A percentile compares a stretch with the other conserved stretches of the same genome.
phyloP scores from a whole-genome alignment of 1,140 invertebrate species.

The Drosophila mauritiana region DNA sequence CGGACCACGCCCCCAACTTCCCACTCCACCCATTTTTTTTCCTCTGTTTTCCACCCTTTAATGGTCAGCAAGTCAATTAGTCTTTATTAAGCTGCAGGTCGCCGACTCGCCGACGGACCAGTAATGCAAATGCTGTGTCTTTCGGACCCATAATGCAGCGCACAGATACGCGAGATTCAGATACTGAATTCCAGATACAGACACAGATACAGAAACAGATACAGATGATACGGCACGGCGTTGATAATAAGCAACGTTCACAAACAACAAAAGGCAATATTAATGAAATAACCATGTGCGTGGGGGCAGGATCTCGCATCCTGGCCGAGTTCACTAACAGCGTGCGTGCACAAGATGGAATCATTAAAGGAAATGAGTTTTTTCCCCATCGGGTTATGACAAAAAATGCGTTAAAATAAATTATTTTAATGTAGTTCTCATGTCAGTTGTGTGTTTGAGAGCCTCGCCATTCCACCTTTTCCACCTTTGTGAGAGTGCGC shows the following conservation, averaged over 20 bases:
- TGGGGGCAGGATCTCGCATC: constrained; percentile 45
- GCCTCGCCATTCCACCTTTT: constrained; percentile 9
- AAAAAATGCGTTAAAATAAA: constrained; percentile 84
- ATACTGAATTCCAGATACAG: constrained; percentile 31
- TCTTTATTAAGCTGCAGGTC: constrained; percentile 75
- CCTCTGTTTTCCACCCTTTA: constrained; percentile 20
- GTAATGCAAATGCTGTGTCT: constrained; percentile 81
- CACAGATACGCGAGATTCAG: constrained; percentile 34
- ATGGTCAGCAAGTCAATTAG: constrained; percentile 76
- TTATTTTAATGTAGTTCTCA: constrained; percentile 84
- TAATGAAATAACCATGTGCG: constrained; percentile 82
- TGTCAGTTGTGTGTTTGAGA: constrained; percentile 55
- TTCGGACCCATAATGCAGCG: constrained; percentile 65
- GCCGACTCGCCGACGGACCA: constrained; percentile 20
- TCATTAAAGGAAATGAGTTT: constrained; percentile 83
- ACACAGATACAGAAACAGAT: constrained; percentile 46
- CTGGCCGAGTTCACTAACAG: constrained; percentile 48
- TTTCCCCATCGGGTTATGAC: constrained; percentile 83
- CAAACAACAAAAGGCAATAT: constrained; percentile 83
- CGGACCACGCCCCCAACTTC: not conserved
- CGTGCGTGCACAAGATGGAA: constrained; percentile 77
- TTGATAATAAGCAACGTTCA: constrained; percentile 83
- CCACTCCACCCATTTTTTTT: not conserved
- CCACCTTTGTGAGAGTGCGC: constrained; percentile 48
- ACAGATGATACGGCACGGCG: constrained; percentile 64